A percentile compares a stretch with the other conserved stretches of the same genome.
These are phyloP conservation scores for Toxotes jaculatrix DNA, from an alignment of 2,113 vertebrate species.

Conservation along the genomic window DNA sequence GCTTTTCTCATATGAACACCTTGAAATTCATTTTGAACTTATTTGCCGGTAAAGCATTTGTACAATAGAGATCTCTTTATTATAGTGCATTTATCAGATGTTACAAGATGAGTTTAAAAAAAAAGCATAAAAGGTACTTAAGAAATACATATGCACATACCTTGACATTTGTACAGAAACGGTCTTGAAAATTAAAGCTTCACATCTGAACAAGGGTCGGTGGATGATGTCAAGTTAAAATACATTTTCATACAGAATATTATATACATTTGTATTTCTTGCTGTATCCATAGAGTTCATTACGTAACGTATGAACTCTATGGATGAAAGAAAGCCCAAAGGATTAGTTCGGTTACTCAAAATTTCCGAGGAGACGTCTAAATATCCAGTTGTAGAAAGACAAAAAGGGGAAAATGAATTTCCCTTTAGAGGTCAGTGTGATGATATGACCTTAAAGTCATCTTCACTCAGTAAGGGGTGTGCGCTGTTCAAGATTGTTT, in stretches of 20 bases:
- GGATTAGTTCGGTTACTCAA: constrained; percentile 52
- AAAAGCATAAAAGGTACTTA: constrained; percentile 65
- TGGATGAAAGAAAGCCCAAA: constrained; percentile 44
- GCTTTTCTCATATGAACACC: not conserved
- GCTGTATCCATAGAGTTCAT: constrained; percentile 25
- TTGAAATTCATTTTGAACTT: not conserved
- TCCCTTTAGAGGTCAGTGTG: constrained; percentile 69
- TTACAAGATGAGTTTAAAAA: constrained; percentile 80
- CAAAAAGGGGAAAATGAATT: constrained; percentile 32
- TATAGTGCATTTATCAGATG: constrained; percentile 86
- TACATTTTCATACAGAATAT: constrained; percentile 67
- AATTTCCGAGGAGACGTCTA: constrained; percentile 28
- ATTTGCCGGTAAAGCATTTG: not conserved
- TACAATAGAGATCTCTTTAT: constrained; percentile 86
- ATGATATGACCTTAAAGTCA: constrained; percentile 43
- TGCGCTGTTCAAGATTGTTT: constrained; percentile 21
- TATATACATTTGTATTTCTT: constrained; percentile 72
- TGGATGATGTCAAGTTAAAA: constrained; percentile 74
- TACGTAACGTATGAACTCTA: not conserved
- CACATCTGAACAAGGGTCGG: constrained; percentile 72
- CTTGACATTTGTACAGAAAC: constrained; percentile 71
- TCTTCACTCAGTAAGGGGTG: constrained; percentile 27
- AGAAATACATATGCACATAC: constrained; percentile 71
- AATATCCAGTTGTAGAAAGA: constrained; percentile 62
- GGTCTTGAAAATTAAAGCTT: constrained; percentile 80